Percentiles rank a stretch among this genome's conserved stretches.
phyloP scores from a whole-genome alignment of 2,113 vertebrate genomes.

The Cavia porcellus region DNA sequence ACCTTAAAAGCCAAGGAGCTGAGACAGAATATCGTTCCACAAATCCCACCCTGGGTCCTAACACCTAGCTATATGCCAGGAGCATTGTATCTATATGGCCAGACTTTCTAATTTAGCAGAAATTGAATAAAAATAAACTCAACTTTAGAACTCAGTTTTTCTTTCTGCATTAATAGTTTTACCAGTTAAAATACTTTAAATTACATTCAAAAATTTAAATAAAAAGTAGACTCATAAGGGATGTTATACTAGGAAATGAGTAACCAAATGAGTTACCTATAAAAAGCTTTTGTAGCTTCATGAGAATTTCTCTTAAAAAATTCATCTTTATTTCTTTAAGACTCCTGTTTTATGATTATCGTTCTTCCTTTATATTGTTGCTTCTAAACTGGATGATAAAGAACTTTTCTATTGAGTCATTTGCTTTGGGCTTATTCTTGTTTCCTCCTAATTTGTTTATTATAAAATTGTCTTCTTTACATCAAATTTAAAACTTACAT shows the following conservation, averaged over 20 bases:
- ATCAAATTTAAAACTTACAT: conserved; percentile 72
- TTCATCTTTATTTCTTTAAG: background rate
- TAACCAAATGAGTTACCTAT: background rate
- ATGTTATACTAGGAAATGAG: background rate
- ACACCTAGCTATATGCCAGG: background rate
- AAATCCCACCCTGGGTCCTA: background rate
- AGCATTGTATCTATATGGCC: background rate
- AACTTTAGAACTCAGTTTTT: conserved; percentile 8
- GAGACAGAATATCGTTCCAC: background rate
- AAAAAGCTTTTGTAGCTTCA: background rate
- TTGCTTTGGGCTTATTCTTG: conserved; percentile 67
- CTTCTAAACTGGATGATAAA: conserved; percentile 61
- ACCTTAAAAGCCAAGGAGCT: background rate
- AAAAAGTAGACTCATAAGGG: background rate
- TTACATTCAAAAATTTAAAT: background rate
- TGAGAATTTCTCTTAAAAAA: conserved; percentile 12
- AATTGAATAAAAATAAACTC: conserved; percentile 26
- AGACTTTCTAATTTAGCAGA: background rate
- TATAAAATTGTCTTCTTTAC: conserved; percentile 80
- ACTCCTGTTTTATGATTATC: background rate
- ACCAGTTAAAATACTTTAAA: background rate
- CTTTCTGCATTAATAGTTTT: background rate
- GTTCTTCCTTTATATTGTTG: conserved; percentile 5
- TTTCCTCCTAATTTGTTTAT: conserved; percentile 80
- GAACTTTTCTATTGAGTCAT: conserved; percentile 66